Evolutionary conservation across 92 coral and sea anemone species (phyloP).

Genomic region (Siderastrea siderea): DNA sequence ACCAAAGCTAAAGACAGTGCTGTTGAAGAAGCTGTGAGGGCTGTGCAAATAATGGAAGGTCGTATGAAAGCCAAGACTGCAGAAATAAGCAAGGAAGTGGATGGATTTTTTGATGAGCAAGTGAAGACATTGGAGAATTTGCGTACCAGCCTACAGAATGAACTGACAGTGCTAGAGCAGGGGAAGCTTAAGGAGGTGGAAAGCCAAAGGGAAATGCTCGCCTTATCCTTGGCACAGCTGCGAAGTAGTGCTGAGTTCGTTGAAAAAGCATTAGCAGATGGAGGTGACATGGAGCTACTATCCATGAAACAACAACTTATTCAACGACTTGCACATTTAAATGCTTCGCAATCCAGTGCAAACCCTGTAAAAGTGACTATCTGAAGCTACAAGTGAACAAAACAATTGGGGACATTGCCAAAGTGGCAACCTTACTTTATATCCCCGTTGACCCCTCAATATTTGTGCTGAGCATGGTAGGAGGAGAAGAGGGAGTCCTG

Average conservation of each 20-base stretch:
- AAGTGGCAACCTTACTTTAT: background rate
- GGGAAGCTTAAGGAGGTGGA: conserved; percentile 58
- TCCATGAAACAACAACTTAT: conserved; percentile 69
- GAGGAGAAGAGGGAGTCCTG: conserved; percentile 57
- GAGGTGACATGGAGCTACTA: conserved; percentile 66
- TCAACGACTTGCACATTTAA: conserved; percentile 54
- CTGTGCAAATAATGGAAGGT: conserved; percentile 33
- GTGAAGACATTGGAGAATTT: conserved; percentile 37
- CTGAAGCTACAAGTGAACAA: conserved; percentile 8
- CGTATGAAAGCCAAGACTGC: conserved; percentile 27
- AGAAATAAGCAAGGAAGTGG: conserved; percentile 41
- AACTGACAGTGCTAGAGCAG: conserved; percentile 35
- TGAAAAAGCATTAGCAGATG: conserved; percentile 61
- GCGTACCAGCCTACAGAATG: conserved; percentile 51
- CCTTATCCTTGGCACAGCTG: conserved; percentile 52
- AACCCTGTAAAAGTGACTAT: conserved; percentile 64
- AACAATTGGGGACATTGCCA: background rate
- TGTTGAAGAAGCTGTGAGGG: conserved; percentile 34
- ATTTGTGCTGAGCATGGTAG: conserved; percentile 22
- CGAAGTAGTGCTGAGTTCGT: conserved; percentile 61
- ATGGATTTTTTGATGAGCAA: conserved; percentile 59
- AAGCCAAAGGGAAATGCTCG: conserved; percentile 47
- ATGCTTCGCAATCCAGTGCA: conserved; percentile 30
- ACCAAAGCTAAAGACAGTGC: conserved; percentile 37
- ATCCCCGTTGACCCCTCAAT: background rate